These are phyloP conservation scores for Picathartes gymnocephalus DNA, from an alignment of 2,113 vertebrate species.

Conservation along the genomic window DNA sequence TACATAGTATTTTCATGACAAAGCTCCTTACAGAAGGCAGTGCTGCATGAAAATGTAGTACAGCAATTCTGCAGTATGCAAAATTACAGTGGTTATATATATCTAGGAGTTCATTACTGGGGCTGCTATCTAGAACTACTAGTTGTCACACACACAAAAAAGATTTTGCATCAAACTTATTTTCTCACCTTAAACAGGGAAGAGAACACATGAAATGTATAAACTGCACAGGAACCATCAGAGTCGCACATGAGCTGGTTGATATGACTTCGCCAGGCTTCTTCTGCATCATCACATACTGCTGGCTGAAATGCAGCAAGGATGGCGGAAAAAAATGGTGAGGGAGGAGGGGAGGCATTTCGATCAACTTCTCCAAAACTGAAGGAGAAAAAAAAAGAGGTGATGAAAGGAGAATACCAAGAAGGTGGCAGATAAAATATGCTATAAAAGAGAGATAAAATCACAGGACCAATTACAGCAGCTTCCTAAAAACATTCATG, in stretches of 20 bases:
- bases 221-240: conserved; percentile 94
- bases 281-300: conserved; percentile 81
- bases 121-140: neutral
- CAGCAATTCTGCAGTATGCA: neutral
- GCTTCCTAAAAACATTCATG: neutral
- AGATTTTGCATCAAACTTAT: neutral
- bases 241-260: conserved; percentile 94
- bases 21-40: neutral
- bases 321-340: conserved; percentile 95
- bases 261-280: conserved; percentile 93
- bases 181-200: conserved; percentile 90
- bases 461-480: neutral
- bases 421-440: neutral
- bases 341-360: conserved; percentile 86
- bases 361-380: conserved; percentile 84
- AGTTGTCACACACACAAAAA: neutral
- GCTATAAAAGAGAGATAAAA: neutral
- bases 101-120: neutral
- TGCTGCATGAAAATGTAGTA: neutral
- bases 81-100: neutral
- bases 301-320: conserved; percentile 92
- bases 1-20: neutral
- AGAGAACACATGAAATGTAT: conserved; percentile 98
- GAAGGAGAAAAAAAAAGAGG: neutral
- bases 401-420: neutral